Base-by-base conservation (phyloP, 2,797 vertebrate species). In the Oreochromis mossambicus region DNA sequence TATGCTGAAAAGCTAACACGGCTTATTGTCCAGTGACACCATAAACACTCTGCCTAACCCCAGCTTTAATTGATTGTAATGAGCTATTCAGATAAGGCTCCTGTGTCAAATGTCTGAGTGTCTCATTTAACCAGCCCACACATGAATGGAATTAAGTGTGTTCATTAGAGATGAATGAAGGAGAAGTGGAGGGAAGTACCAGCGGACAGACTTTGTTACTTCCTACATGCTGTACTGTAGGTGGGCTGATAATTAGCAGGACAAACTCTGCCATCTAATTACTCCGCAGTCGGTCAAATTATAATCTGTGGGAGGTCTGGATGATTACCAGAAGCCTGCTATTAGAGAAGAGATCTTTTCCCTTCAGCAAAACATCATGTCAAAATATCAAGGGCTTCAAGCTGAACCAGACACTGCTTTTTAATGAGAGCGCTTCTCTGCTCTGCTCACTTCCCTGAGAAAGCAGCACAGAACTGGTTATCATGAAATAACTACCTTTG, bases 251-350 rank as follows among this genome's bases (percentile, higher is more conserved):
- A 76, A 86, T 81, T 78, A 83, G 80, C 15, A 7, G 70, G 70
- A 88, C 26, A 51, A 81, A 50, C 43, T 29, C 46, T 24, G 83
- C n/a, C 21, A 21, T 63, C 58, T 78, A 86, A 83, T 87, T 80
- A 91, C 70, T 52, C 48, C 43, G n/a, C 84, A 76, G 83, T 77
- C 3, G 38, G 80, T 85, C 68, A 55, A 56, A 83, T 80, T 76
- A 56, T 82, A 78, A 87, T 61, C 87, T 48, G 81, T 77, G 73
- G 88, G 92, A 63, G 87, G 84, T 81, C 78, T 38, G 55, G 81
- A 84, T 84, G 86, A 89, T 88, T 85, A 82, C 80, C 52, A 38
- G 68, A 82, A 68, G 83, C 50, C 50, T 52, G 80, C 70, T 54
- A 34, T 19, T 82, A 86, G 84, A 73, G 63, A 41, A 6, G 19